Base-by-base conservation (phyloP, 1,140 invertebrate genomes). In the Maniola jurtina region DNA sequence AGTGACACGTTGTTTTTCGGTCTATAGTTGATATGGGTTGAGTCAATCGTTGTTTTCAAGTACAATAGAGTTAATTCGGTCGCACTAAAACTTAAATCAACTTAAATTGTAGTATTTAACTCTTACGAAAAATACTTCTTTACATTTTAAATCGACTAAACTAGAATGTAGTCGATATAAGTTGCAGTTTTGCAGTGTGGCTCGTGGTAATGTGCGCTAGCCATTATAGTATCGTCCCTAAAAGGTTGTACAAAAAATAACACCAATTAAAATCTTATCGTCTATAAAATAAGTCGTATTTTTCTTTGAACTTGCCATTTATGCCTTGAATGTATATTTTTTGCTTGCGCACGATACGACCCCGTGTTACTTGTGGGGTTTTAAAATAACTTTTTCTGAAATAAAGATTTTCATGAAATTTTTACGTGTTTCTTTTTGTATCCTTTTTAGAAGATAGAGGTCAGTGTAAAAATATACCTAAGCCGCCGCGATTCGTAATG, bases 361-460 rank as follows among this genome's bases (percentile, higher is more conserved):
- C 96, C 96, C 95, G 95, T 7, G 38, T 38, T 11, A 13, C 42
- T 45, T 45, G 9, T 45, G 5, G 13, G 9, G 13, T 5, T n/a
- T 2, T 6, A 2, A 45, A 45, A 45, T 5, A 11, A 11, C 13
- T 45, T 45, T 45, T 45, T 45, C 42, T 45, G 42, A 45, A 45
- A 45, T 45, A 45, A 45, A 45, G 42, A 45, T 45, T 45, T 45
- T 45, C 42, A 40, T 9, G 9, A n/a, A 6, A 45, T 45, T 45
- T n/a, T 45, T 0, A 13, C 1, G 13, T 13, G 42, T 11, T 45
- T 45, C 13, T 45, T 1, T 45, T 45, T 13, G 5, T 40, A 9
- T 45, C 9, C 13, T 13, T 13, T 11, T n/a, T n/a, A 9, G 36
- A 6, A 38, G 9, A 38, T 38, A 38, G 5, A 6, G 5, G 9